phyloP scores from a whole-genome alignment of 2,113 vertebrate species.

The Mellivora capensis region DNA sequence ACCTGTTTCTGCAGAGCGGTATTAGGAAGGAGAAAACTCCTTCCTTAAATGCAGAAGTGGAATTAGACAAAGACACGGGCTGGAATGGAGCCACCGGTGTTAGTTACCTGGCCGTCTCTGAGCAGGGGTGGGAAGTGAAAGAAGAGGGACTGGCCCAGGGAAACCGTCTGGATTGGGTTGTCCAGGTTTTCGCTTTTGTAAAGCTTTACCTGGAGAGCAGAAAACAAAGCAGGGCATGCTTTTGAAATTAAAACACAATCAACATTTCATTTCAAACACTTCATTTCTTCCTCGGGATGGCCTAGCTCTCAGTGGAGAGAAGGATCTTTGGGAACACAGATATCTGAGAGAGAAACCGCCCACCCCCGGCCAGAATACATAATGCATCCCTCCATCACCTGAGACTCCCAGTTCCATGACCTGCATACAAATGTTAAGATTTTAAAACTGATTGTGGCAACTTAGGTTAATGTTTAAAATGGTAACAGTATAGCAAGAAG shows the following conservation, averaged over 20 bases:
- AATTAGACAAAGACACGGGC: accelerated
- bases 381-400: background rate
- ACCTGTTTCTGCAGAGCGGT: background rate
- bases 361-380: background rate
- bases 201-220: constrained; percentile 90
- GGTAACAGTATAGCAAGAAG: accelerated
- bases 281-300: background rate
- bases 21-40: accelerated
- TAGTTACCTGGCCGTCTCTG: constrained; percentile 94
- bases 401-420: background rate
- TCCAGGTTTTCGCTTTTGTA: constrained; percentile 97
- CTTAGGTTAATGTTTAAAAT: background rate
- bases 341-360: background rate
- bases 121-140: constrained; percentile 97
- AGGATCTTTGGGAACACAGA: background rate
- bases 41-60: background rate
- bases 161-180: constrained; percentile 95
- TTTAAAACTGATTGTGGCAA: background rate
- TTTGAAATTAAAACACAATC: accelerated
- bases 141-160: constrained; percentile 94
- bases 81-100: background rate
- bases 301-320: background rate
- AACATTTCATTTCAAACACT: background rate
- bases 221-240: background rate
- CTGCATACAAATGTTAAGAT: background rate